These are phyloP conservation scores for Caenorhabditis japonica DNA, from an alignment of 2,888 invertebrate species.

Conservation along the genomic window DNA sequence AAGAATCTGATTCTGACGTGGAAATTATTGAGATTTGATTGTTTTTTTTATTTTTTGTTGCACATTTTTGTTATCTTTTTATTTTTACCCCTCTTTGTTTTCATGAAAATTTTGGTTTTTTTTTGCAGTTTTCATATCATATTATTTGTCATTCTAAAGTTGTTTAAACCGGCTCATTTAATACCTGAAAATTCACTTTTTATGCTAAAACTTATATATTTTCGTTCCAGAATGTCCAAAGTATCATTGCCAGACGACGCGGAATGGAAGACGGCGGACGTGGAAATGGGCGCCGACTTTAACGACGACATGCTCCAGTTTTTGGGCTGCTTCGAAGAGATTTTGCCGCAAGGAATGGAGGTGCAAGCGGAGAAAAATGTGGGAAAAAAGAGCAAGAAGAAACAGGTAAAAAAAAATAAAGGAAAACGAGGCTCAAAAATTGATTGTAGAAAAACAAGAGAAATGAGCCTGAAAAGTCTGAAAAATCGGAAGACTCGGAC, in stretches of 20 bases:
- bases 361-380: slow-evolving; percentile 1
- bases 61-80: slow-evolving; percentile 2
- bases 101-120: background rate
- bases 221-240: slow-evolving; percentile 16
- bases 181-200: too few species aligned
- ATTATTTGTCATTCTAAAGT: too few species aligned
- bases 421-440: background rate
- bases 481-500: slow-evolving; percentile 9
- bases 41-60: slow-evolving; percentile 5
- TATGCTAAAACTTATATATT: too few species aligned
- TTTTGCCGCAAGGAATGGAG: slow-evolving; percentile 42
- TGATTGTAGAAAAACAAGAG: slow-evolving; percentile 1
- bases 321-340: slow-evolving; percentile 63
- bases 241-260: slow-evolving; percentile 21
- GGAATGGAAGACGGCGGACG: slow-evolving; percentile 51
- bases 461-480: background rate
- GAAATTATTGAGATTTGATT: background rate
- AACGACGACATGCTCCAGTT: slow-evolving; percentile 55
- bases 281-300: slow-evolving; percentile 48
- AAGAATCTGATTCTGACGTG: slow-evolving; percentile 4
- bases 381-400: slow-evolving; percentile 12
- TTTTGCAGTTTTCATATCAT: background rate
- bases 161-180: too few species aligned
- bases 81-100: background rate
- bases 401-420: slow-evolving; percentile 5